Percentiles rank a stretch among this genome's conserved stretches.
phyloP scores from a whole-genome alignment of 2,888 invertebrate species.

The Phaedon cochleariae region DNA sequence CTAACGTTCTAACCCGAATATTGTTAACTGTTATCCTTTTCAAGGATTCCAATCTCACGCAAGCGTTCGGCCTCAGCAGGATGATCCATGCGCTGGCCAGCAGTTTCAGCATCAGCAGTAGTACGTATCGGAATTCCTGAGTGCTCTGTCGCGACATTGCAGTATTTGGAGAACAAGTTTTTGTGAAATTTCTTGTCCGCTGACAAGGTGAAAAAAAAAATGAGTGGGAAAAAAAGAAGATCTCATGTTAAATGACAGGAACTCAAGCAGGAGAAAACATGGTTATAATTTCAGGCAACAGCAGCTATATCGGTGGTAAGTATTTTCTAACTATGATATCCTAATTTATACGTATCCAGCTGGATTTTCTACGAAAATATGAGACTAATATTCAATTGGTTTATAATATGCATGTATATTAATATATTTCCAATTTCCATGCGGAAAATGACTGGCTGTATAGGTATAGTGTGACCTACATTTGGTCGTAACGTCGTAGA shows the following conservation, averaged over 20 bases:
- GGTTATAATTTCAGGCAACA: constrained; percentile 48
- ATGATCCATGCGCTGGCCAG: constrained; percentile 32
- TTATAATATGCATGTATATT: too few relatives aligned
- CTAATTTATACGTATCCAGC: too few relatives aligned
- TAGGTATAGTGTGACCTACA: constrained; percentile 19
- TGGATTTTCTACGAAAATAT: too few relatives aligned
- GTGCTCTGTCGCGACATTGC: background rate
- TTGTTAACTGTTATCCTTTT: constrained; percentile 33
- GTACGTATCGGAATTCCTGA: constrained; percentile 23
- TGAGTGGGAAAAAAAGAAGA: constrained; percentile 1
- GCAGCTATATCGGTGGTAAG: constrained; percentile 47
- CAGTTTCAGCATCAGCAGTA: constrained; percentile 19
- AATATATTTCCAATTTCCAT: background rate
- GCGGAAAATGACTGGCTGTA: background rate
- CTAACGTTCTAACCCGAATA: constrained; percentile 6
- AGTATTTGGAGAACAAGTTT: background rate
- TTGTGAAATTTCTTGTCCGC: background rate
- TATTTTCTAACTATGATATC: constrained; percentile 10
- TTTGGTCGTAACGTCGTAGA: constrained; percentile 8
- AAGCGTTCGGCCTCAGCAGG: constrained; percentile 42
- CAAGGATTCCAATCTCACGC: constrained; percentile 44
- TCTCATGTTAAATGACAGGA: constrained; percentile 13
- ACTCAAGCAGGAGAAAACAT: constrained; percentile 32
- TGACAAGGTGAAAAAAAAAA: background rate
- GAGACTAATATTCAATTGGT: too few relatives aligned